phyloP scores from a whole-genome alignment of 2,888 invertebrate genomes.

The Caenorhabditis sp. region DNA sequence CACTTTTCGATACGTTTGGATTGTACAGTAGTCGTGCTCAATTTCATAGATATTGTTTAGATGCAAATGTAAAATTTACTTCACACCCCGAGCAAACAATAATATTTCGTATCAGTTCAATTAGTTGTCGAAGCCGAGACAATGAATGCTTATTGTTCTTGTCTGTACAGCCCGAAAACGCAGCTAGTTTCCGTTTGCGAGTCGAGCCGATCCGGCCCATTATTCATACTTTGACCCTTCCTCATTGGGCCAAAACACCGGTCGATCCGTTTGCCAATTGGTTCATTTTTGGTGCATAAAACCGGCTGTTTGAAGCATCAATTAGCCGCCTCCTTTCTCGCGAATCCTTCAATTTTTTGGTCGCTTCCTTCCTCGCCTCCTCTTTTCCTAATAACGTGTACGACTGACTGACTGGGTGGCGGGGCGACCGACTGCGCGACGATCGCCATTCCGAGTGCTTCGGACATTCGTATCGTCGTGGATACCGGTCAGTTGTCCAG shows the following conservation, averaged over 20 bases:
- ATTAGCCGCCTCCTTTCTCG: constrained; percentile 34
- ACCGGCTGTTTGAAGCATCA: constrained; percentile 47
- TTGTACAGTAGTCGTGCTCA: too few species aligned
- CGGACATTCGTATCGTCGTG: constrained; percentile 9
- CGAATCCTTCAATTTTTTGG: constrained; percentile 49
- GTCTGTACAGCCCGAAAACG: too few species aligned
- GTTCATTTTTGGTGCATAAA: constrained; percentile 37
- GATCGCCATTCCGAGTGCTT: constrained; percentile 26
- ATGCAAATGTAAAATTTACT: too few species aligned
- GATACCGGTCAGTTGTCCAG: constrained; percentile 13
- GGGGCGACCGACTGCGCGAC: too few species aligned
- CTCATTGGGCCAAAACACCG: background rate
- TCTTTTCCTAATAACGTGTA: constrained; percentile 24
- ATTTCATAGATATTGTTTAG: too few species aligned
- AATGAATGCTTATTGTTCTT: too few species aligned
- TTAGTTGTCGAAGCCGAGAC: too few species aligned
- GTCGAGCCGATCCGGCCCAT: too few species aligned
- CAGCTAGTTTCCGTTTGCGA: too few species aligned
- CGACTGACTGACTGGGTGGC: background rate
- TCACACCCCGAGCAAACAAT: too few species aligned
- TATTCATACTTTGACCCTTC: constrained; percentile 11
- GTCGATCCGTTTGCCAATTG: background rate
- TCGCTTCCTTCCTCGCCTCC: background rate
- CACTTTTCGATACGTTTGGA: too few species aligned
- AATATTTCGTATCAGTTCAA: too few species aligned